A percentile compares a stretch with the other conserved stretches of the same genome.
These are phyloP conservation scores for Chionis minor DNA, from an alignment of 2,113 vertebrate genomes.

Conservation along the genomic window DNA sequence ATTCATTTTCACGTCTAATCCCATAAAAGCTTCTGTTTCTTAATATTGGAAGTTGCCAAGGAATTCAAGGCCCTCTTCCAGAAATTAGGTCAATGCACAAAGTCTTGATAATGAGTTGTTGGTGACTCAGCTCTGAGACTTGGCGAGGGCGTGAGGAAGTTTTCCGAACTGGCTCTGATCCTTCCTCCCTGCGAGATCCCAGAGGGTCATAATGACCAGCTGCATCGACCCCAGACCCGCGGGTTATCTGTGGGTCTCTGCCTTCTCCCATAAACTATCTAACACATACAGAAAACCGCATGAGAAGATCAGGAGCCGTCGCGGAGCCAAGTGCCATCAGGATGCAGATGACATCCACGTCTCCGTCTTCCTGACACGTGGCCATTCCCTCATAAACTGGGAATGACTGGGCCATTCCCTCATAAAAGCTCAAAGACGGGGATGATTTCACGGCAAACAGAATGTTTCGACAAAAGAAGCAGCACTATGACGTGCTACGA, in stretches of 20 bases:
- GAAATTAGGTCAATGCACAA: background rate
- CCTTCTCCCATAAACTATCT: background rate
- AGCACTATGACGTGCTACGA: rapidly evolving
- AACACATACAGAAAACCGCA: rapidly evolving
- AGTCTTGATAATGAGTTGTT: background rate
- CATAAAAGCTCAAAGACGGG: background rate
- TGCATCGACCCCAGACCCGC: background rate
- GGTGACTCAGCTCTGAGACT: background rate
- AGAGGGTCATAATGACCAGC: background rate
- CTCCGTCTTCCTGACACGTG: background rate
- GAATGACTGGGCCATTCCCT: background rate
- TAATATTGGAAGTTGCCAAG: background rate
- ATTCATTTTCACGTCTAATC: background rate
- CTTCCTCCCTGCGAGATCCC: background rate
- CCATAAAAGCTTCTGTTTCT: background rate
- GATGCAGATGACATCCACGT: background rate
- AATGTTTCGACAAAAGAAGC: rapidly evolving
- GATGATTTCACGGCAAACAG: rapidly evolving
- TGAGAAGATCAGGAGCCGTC: background rate
- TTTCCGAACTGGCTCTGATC: background rate
- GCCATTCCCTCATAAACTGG: background rate
- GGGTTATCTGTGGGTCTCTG: background rate
- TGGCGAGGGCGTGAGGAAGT: background rate
- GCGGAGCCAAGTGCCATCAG: background rate
- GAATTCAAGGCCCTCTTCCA: background rate